A percentile compares a stretch with the other conserved stretches of the same genome.
phyloP scores from a whole-genome alignment of 2,888 invertebrate genomes.

The Pediacus dermestoides region DNA sequence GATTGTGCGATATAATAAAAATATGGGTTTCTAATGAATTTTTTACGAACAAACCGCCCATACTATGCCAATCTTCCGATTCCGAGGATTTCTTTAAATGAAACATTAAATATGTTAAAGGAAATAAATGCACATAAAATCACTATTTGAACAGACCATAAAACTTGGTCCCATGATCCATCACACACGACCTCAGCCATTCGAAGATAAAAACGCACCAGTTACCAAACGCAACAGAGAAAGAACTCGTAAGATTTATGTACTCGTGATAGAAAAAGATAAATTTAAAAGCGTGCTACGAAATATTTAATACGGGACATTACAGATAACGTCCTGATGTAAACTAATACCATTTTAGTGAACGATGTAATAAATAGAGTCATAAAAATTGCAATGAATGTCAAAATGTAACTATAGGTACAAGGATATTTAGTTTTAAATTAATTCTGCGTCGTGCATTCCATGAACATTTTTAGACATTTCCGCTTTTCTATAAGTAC shows the following conservation, averaged over 20 bases:
- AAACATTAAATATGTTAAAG: slow-evolving; percentile 29
- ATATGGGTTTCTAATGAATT: too few relatives aligned
- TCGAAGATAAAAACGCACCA: slow-evolving; percentile 20
- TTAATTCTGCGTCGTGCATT: too few relatives aligned
- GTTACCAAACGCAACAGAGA: slow-evolving; percentile 9
- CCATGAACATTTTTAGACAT: too few relatives aligned
- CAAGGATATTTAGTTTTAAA: too few relatives aligned
- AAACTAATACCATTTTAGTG: slow-evolving; percentile 15
- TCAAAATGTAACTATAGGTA: too few relatives aligned
- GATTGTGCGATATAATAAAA: too few relatives aligned
- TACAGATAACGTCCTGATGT: slow-evolving; percentile 19
- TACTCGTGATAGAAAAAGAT: slow-evolving; percentile 18
- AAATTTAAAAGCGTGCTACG: slow-evolving; percentile 17
- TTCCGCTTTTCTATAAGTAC: too few relatives aligned
- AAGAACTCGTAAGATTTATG: slow-evolving; percentile 19
- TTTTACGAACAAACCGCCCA: too few relatives aligned
- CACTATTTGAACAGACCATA: slow-evolving; percentile 31
- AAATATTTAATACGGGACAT: slow-evolving; percentile 23
- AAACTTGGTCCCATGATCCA: slow-evolving; percentile 31
- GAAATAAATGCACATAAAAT: slow-evolving; percentile 36
- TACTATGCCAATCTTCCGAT: too few relatives aligned
- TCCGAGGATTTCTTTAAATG: too few relatives aligned
- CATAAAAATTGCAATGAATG: too few relatives aligned
- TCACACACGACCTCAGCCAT: slow-evolving; percentile 22
- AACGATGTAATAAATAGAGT: slow-evolving; percentile 9